phyloP scores from a whole-genome alignment of 2,113 vertebrate species.

The Zosterops japonicus region DNA sequence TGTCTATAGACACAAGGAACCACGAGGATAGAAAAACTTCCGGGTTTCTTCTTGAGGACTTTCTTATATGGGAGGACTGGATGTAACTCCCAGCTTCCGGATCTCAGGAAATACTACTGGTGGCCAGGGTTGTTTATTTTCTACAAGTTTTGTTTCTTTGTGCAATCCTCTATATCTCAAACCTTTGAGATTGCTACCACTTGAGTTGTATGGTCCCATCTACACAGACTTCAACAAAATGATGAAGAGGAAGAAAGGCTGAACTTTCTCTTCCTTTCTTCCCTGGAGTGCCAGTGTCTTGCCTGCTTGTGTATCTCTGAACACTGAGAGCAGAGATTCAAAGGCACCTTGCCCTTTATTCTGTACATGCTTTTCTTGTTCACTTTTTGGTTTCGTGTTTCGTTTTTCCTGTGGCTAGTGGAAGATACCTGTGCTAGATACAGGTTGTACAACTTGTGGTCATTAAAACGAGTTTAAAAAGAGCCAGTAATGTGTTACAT shows the following conservation, averaged over 20 bases:
- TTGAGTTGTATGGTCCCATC: not conserved
- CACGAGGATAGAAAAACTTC: not conserved
- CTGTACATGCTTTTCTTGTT: not conserved
- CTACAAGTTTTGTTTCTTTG: not conserved
- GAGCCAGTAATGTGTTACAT: not conserved
- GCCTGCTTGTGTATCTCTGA: not conserved
- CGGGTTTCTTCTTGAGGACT: not conserved
- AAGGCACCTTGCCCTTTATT: not conserved
- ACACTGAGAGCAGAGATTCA: not conserved
- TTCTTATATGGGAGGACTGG: not conserved
- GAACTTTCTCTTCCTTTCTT: not conserved
- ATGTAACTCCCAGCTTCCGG: not conserved
- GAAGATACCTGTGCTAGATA: not conserved
- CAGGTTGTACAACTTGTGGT: not conserved
- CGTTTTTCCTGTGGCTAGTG: not conserved
- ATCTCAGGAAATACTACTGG: not conserved
- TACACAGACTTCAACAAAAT: not conserved
- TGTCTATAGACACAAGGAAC: not conserved
- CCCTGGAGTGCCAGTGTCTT: not conserved
- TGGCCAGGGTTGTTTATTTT: not conserved
- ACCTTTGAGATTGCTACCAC: not conserved
- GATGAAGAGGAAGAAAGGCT: not conserved
- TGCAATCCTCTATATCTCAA: not conserved
- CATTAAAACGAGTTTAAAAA: not conserved
- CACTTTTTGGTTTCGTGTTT: not conserved